Evolutionary conservation across 2,113 vertebrate species (phyloP), one percentile per base, ranked within the genome.

Genomic region (Malurus alboscapulatus): DNA sequence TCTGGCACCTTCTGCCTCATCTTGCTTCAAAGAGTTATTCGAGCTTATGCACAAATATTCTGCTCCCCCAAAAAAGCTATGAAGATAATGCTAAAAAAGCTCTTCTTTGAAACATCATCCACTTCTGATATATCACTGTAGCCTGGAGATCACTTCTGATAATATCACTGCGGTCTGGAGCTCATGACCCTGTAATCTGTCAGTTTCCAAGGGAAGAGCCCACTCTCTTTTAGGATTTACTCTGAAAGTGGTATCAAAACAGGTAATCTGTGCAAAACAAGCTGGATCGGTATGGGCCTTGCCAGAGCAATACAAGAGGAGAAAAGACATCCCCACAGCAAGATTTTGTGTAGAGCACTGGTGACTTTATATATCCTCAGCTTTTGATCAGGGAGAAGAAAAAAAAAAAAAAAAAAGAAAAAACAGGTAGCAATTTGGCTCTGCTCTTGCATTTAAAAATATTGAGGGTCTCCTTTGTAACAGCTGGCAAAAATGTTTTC

Each of bases 1-100:
- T 88, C 38, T 87, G 91, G 77, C 42, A 51, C 48, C 18, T 71
- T 62, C 68, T 63, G 80, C 47, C 66, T 87, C 65, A 67, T 48
- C 36, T 65, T 88, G 47, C 61, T 74, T 93, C 91, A 71, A 69
- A 90, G 83, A 84, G 34, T 67, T 84, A n/a, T 84, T 84, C 68
- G 94, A 81, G 58, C 77, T 72, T 4, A 0, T 66, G 66, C 34
- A 71, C 73, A 87, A 73, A 71, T 79, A 81, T 61, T 91, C 59
- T 91, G n/a, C 59, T 80, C 65, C 19, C 26, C 40, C 57, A 45
- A 78, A 84, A 61, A 53, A 94, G 48, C 2, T 10, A 36, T 27
- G 47, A 84, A 85, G 54, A 63, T 89, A 85, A 81, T 1, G 2
- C 51, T 87, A 81, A 45, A 82, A 24, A 85, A 48, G 27, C 75